Evolutionary conservation across 1,140 invertebrate genomes (phyloP).

Genomic region (Trichonephila clavata): DNA sequence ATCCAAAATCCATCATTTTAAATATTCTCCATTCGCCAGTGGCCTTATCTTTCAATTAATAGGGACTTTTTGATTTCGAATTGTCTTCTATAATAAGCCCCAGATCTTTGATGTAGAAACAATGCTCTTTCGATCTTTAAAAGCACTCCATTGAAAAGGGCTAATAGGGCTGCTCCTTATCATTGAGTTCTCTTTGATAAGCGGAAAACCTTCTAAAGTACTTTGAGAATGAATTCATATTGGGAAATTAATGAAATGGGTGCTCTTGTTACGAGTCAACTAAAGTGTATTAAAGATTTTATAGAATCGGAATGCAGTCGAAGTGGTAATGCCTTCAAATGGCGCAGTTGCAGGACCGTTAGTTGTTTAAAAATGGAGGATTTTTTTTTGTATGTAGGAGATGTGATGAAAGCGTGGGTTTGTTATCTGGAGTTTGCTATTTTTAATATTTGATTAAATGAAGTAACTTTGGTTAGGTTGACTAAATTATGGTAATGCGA

Average conservation of each 20-base stretch:
- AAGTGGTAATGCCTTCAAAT: no score
- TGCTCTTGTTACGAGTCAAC: background rate
- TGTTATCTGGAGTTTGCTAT: no score
- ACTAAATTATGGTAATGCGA: no score
- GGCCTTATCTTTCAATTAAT: constrained; percentile 56
- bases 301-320: no score
- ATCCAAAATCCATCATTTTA: background rate
- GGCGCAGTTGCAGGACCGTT: no score
- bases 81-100: constrained; percentile 3
- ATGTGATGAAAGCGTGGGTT: no score
- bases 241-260: constrained; percentile 46
- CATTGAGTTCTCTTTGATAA: background rate
- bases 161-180: constrained; percentile 11
- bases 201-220: background rate
- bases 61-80: constrained; percentile 25
- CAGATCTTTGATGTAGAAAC: constrained; percentile 50
- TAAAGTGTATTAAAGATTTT: background rate
- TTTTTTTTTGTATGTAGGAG: no score
- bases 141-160: background rate
- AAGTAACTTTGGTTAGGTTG: no score
- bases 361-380: no score
- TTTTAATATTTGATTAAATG: no score
- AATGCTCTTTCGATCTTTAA: constrained; percentile 38
- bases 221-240: constrained; percentile 40
- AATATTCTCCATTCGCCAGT: constrained; percentile 36